Percentiles rank a stretch among this genome's conserved stretches.
These are phyloP conservation scores for Heliconius aoede DNA, from an alignment of 2,888 invertebrate genomes.

Conservation along the genomic window DNA sequence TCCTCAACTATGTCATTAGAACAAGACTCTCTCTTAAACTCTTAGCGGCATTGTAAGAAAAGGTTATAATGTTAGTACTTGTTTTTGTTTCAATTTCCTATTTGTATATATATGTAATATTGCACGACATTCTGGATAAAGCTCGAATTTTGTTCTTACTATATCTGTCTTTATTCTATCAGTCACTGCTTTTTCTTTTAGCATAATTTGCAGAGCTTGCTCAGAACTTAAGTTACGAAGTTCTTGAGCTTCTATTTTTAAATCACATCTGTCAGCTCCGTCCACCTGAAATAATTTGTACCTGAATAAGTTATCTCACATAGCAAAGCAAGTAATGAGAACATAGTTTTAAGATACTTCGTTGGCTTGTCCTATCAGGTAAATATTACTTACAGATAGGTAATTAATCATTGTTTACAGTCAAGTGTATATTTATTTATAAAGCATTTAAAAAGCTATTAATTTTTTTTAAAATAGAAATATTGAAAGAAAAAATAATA, in stretches of 20 bases:
- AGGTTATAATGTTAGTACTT: slow-evolving; percentile 28
- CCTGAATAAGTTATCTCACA: too few relatives aligned
- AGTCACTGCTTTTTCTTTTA: slow-evolving; percentile 63
- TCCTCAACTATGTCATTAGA: not conserved
- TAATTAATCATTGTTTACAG: not conserved
- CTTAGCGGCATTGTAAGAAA: not conserved
- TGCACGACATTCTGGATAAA: slow-evolving; percentile 74
- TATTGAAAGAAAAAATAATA: not conserved
- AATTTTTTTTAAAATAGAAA: not conserved
- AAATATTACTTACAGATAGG: not conserved
- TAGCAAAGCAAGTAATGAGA: too few relatives aligned
- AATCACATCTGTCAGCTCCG: slow-evolving; percentile 72
- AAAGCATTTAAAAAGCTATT: not conserved
- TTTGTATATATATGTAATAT: slow-evolving; percentile 71
- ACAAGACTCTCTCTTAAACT: too few relatives aligned
- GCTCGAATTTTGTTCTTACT: slow-evolving; percentile 65
- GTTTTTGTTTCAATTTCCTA: slow-evolving; percentile 48
- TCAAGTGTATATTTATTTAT: not conserved
- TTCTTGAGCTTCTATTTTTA: slow-evolving; percentile 69
- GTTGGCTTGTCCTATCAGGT: not conserved
- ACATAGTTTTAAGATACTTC: too few relatives aligned
- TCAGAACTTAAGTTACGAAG: slow-evolving; percentile 63
- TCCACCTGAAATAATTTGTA: slow-evolving; percentile 68
- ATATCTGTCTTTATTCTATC: slow-evolving; percentile 65
- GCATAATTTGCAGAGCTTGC: slow-evolving; percentile 68